Evolutionary conservation across 1,140 invertebrate genomes (phyloP), one percentile per base, ranked within the genome.

Genomic region (Drosophila baimaii): DNA sequence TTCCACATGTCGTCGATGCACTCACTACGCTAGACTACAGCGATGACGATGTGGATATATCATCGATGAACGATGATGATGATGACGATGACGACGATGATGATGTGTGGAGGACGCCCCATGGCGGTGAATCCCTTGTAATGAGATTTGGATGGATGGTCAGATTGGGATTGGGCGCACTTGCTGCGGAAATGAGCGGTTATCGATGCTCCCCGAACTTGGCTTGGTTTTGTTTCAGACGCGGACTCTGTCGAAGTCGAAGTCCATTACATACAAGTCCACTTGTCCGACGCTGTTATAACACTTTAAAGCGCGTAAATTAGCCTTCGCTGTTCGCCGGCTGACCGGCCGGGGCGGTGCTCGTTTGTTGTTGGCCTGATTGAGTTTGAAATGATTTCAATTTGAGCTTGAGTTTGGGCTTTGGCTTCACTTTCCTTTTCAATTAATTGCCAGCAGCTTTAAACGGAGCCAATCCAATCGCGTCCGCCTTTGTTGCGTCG

Each of bases 311-410:
- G 59, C 73, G 80, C 81, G 76, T 83, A 82, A 82, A 82, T 79
- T 82, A 82, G 80, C 80, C 63, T 61, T 64, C 64, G 63, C 33
- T 79, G 52, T 27, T 41, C n/a, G n/a, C n/a, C n/a, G n/a, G n/a
- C n/a, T n/a, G n/a, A n/a, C n/a, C n/a, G n/a, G 33, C 41, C 10
- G 46, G 56, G 46, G 61, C 62, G 73, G 43, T 56, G 57, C 55
- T 70, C 25, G 41, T 61, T 69, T 43, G 44, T 77, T 65, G 65
- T 70, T 47, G 68, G 68, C 10, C 68, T 70, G 64, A 76, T 79
- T 75, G 59, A 79, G 76, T 71, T 86, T 70, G 69, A 85, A 86
- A 86, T 81, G 83, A 81, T 79, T 85, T 85, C 75, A 88, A 85
- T 85, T 85, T 85, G 54, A 77, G 59, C 70, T 63, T 37, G 35